A percentile compares a stretch with the other conserved stretches of the same genome.
phyloP scores from a whole-genome alignment of 2,797 vertebrate species.

The Erethizon dorsatum region DNA sequence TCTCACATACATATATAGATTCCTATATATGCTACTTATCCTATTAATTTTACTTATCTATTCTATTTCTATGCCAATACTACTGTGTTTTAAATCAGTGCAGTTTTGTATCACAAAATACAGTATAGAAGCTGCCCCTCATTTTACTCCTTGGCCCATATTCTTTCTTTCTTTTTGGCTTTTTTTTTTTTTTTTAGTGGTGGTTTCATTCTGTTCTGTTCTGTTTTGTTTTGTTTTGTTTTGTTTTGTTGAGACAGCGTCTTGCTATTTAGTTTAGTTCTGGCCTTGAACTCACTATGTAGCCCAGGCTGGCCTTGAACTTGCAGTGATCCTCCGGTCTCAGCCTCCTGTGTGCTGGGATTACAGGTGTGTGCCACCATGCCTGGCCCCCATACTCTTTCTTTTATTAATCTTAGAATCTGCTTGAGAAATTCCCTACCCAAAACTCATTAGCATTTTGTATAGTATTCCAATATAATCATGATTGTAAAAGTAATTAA shows the following conservation, averaged over 20 bases:
- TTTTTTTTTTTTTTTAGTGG: too few relatives aligned
- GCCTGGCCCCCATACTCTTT: not conserved
- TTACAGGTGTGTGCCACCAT: not conserved
- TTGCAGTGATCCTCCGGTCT: not conserved
- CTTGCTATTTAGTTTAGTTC: too few relatives aligned
- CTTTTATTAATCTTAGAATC: slow-evolving; percentile 51
- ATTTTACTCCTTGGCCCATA: slow-evolving; percentile 10
- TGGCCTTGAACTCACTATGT: not conserved
- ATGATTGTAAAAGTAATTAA: slow-evolving; percentile 49
- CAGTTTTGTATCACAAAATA: slow-evolving; percentile 54
- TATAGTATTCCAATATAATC: slow-evolving; percentile 23
- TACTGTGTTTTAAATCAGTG: slow-evolving; percentile 55
- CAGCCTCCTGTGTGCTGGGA: not conserved
- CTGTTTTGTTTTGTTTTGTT: not conserved
- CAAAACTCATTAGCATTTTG: not conserved
- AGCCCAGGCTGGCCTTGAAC: not conserved
- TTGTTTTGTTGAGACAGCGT: too few relatives aligned
- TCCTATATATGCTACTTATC: not conserved
- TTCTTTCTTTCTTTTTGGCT: not conserved
- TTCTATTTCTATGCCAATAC: not conserved
- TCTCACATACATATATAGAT: not conserved
- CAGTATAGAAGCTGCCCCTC: not conserved
- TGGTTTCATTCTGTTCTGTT: too few relatives aligned
- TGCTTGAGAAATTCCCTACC: slow-evolving; percentile 22
- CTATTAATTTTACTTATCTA: not conserved